phyloP scores from a whole-genome alignment of 2,797 vertebrate species.

The Rhyacichthys aspro region DNA sequence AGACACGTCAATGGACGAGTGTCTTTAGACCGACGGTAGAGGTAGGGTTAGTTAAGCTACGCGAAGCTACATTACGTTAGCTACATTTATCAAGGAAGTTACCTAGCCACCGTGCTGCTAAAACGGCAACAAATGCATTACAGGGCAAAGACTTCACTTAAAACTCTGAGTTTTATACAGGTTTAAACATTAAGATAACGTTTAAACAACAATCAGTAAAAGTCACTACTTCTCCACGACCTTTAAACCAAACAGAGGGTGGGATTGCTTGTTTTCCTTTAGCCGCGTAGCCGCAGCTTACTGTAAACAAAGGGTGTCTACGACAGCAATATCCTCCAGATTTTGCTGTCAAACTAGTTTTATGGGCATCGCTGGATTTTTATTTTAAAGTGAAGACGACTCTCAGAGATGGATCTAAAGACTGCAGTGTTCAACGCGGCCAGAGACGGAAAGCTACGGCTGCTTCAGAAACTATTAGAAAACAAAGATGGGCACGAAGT shows the following conservation, averaged over 20 bases:
- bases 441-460: slow-evolving; percentile 94
- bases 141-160: slow-evolving; percentile 43
- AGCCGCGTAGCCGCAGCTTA: slow-evolving; percentile 43
- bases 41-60: slow-evolving; percentile 32
- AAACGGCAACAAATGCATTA: slow-evolving; percentile 40
- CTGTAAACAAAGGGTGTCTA: slow-evolving; percentile 73
- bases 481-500: slow-evolving; percentile 94
- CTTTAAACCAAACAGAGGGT: slow-evolving; percentile 16
- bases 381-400: not conserved
- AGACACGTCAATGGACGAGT: slow-evolving; percentile 27
- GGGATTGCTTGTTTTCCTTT: slow-evolving; percentile 18
- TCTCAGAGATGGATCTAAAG: slow-evolving; percentile 92
- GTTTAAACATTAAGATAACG: not conserved
- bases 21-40: slow-evolving; percentile 18
- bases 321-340: not conserved
- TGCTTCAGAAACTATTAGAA: slow-evolving; percentile 95
- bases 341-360: not conserved
- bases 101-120: slow-evolving; percentile 55
- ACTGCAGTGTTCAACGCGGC: slow-evolving; percentile 97
- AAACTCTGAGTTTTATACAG: slow-evolving; percentile 18
- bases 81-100: slow-evolving; percentile 67
- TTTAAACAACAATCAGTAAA: not conserved
- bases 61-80: slow-evolving; percentile 56
- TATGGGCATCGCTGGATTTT: not conserved
- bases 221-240: not conserved